Conservation (phyloP, 2,113 vertebrate species). For the Chiloscyllium plagiosum region DNA sequence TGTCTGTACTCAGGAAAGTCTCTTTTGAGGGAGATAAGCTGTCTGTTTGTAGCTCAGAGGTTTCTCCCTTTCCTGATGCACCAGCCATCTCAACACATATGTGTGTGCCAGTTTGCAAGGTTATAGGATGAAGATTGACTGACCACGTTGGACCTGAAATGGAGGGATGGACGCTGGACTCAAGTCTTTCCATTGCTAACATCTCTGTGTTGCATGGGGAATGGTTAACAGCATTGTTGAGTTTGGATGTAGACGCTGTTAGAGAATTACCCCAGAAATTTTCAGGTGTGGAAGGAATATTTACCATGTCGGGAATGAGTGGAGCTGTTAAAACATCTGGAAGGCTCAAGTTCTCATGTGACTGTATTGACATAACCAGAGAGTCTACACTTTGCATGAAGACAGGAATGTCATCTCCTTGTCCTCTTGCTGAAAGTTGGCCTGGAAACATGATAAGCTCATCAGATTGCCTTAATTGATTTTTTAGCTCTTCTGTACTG, state of each 20-base stretch:
- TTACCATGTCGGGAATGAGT: background rate
- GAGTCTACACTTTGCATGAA: too few relatives aligned
- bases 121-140: too few relatives aligned
- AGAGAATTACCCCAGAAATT: background rate
- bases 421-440: background rate
- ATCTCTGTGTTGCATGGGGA: background rate
- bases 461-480: background rate
- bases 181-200: background rate
- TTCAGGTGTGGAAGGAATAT: background rate
- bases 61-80: background rate
- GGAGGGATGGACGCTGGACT: background rate
- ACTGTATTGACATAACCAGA: background rate
- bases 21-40: background rate
- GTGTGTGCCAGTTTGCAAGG: background rate
- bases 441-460: background rate
- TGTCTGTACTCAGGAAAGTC: background rate
- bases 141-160: background rate
- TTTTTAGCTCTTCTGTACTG: constrained; percentile 2
- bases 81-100: background rate
- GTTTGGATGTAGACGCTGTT: too few relatives aligned
- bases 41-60: background rate
- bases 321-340: background rate
- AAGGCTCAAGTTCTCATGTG: background rate
- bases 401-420: background rate
- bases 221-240: background rate